These are phyloP conservation scores for Chaetodon trifascialis DNA, from an alignment of 2,113 vertebrate species.

Conservation along the genomic window DNA sequence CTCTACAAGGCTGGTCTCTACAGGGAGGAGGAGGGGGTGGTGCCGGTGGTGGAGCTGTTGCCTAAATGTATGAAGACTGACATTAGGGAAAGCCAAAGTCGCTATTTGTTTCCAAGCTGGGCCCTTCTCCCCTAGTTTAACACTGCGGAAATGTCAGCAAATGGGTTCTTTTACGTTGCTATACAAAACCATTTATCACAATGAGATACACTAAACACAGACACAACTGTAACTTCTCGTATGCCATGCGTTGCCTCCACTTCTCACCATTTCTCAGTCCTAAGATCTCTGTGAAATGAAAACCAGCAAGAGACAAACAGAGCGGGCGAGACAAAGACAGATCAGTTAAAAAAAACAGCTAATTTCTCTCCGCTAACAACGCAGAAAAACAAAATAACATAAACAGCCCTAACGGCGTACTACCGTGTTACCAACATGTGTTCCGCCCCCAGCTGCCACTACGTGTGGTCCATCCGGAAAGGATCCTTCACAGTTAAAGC, in stretches of 20 bases:
- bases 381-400: background rate
- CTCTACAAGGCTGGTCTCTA: background rate
- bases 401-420: no score
- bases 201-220: background rate
- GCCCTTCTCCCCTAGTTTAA: background rate
- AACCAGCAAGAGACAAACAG: background rate
- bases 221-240: background rate
- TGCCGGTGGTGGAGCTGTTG: constrained; percentile 12
- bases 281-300: background rate
- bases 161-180: background rate
- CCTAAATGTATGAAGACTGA: constrained; percentile 37
- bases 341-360: background rate
- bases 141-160: background rate
- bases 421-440: no score
- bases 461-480: background rate
- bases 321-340: background rate
- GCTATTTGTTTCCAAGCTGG: background rate
- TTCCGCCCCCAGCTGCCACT: background rate
- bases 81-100: background rate
- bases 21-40: background rate
- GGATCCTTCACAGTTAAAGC: background rate
- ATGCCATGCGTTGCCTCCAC: background rate
- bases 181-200: background rate
- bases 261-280: constrained; percentile 1
- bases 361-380: background rate